Evolutionary conservation across 2,797 vertebrate species (phyloP).

Genomic region (Cyclura pinguis): DNA sequence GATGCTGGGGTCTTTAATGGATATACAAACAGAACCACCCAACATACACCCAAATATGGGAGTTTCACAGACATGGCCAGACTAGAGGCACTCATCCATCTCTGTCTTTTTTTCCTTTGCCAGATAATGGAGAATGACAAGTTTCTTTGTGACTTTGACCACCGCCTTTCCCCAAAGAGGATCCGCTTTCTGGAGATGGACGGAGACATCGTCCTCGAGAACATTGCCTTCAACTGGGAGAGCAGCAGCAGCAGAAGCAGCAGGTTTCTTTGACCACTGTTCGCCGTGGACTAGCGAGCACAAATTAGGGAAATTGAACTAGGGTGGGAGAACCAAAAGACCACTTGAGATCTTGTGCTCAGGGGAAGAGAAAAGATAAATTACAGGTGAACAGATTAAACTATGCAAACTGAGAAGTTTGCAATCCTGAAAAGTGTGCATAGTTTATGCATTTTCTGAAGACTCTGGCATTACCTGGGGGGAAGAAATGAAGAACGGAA

Average conservation of each 20-base stretch:
- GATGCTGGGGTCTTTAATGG: not conserved
- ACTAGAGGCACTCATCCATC: not conserved
- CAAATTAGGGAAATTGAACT: too few relatives aligned
- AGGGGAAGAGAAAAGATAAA: too few relatives aligned
- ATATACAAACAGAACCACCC: not conserved
- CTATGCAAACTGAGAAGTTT: too few relatives aligned
- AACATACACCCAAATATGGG: not conserved
- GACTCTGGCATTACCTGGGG: not conserved
- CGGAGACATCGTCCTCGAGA: conserved; percentile 80
- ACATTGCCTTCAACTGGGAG: not conserved
- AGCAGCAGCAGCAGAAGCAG: not conserved
- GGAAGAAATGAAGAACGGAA: not conserved
- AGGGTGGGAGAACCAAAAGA: too few relatives aligned
- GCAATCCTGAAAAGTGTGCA: too few relatives aligned
- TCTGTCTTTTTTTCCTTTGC: not conserved
- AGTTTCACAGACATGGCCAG: not conserved
- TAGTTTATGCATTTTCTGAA: not conserved
- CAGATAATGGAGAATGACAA: conserved; percentile 83
- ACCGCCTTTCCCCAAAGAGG: conserved; percentile 78
- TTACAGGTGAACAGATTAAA: not conserved
- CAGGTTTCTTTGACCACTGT: fast-evolving
- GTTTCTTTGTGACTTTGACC: conserved; percentile 80
- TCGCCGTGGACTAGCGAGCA: too few relatives aligned
- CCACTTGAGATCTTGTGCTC: too few relatives aligned
- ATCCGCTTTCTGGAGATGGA: conserved; percentile 73